Percentiles rank a stretch among this genome's conserved stretches.
Evolutionary conservation across 2,888 invertebrate species (phyloP).

Genomic region (Brachyptera putata): DNA sequence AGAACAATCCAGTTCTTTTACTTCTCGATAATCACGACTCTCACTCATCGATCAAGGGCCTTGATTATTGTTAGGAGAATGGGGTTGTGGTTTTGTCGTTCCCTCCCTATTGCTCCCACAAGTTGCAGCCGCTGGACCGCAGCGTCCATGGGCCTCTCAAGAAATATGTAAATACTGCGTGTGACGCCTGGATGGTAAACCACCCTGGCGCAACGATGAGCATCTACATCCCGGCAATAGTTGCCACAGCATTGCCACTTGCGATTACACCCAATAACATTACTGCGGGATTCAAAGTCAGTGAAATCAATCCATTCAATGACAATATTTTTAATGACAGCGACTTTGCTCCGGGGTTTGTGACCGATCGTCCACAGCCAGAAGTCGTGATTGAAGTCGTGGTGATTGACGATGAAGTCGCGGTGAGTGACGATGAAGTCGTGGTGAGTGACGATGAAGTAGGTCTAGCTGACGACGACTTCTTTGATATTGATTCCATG

Average conservation of each 20-base stretch:
- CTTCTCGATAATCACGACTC: slow-evolving; percentile 37
- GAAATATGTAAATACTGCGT: slow-evolving; percentile 36
- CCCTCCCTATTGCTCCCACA: slow-evolving; percentile 41
- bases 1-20: slow-evolving; percentile 33
- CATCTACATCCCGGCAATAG: slow-evolving; percentile 35
- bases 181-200: slow-evolving; percentile 38
- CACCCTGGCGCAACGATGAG: slow-evolving; percentile 38
- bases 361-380: slow-evolving; percentile 29
- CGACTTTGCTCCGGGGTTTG: slow-evolving; percentile 23
- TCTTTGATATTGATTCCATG: too few relatives aligned
- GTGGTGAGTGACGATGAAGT: not conserved
- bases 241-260: slow-evolving; percentile 11
- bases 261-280: slow-evolving; percentile 35
- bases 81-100: slow-evolving; percentile 40
- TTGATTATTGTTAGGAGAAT: slow-evolving; percentile 39
- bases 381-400: not conserved
- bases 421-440: not conserved
- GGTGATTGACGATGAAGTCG: not conserved
- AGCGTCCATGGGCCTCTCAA: slow-evolving; percentile 40
- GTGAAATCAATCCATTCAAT: slow-evolving; percentile 35
- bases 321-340: slow-evolving; percentile 32
- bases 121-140: slow-evolving; percentile 40
- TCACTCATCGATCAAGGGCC: slow-evolving; percentile 34
- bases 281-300: slow-evolving; percentile 30
- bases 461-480: not conserved